Conservation (phyloP, 2,888 invertebrate species). For the Conomelus anceps region DNA sequence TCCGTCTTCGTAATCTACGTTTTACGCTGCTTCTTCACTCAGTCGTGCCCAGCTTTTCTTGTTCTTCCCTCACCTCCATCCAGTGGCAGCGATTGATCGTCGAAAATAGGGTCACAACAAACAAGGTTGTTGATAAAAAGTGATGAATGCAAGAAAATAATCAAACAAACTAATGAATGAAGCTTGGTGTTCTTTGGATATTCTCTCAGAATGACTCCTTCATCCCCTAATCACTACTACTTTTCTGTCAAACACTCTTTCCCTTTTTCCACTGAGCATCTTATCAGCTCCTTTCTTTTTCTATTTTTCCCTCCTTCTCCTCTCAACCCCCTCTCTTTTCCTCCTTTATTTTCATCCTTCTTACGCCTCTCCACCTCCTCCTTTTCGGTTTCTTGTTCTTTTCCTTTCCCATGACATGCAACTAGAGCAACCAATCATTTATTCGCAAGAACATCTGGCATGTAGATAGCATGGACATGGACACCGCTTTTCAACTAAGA, state of each 20-base stretch:
- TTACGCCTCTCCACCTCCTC: background rate
- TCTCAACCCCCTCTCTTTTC: background rate
- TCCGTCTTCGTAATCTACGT: background rate
- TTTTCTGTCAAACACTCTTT: too few species aligned
- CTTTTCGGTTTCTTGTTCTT: background rate
- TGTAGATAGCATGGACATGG: background rate
- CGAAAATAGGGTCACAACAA: too few species aligned
- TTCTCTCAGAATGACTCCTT: too few species aligned
- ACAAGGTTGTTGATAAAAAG: too few species aligned
- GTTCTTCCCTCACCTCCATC: too few species aligned
- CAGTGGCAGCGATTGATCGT: too few species aligned
- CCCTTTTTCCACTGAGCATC: too few species aligned
- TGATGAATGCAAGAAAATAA: too few species aligned
- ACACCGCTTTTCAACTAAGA: background rate
- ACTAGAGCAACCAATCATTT: background rate
- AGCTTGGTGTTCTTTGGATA: too few species aligned
- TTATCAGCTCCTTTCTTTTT: too few species aligned
- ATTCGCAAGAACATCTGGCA: background rate
- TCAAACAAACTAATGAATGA: too few species aligned
- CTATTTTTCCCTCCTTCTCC: background rate
- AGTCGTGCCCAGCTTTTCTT: background rate
- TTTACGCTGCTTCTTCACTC: background rate
- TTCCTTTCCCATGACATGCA: background rate
- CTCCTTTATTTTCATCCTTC: background rate
- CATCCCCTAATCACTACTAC: too few species aligned